Conservation (phyloP, 2,113 vertebrate species). For the Syngnathus scovelli region DNA sequence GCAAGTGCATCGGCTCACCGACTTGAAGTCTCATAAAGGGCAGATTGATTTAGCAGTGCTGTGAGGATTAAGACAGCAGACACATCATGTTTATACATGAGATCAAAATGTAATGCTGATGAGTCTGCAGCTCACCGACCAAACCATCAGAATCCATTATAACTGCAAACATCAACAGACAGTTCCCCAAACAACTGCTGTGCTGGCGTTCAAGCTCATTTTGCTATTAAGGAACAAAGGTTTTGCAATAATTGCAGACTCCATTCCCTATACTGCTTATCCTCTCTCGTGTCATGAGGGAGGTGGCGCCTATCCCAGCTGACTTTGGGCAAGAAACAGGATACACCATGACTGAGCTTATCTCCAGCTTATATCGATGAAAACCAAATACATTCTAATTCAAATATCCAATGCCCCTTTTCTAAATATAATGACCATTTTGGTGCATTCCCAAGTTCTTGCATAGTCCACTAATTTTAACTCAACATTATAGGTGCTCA, state of each 20-base stretch:
- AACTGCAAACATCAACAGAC: conserved; percentile 40
- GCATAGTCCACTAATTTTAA: not conserved
- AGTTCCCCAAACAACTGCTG: conserved; percentile 15
- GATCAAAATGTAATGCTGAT: conserved; percentile 52
- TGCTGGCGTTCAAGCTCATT: conserved; percentile 2
- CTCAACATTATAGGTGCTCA: not conserved
- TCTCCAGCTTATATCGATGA: not conserved
- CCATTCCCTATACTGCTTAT: not conserved
- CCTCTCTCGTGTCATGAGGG: not conserved
- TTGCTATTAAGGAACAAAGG: not conserved
- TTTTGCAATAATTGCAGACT: not conserved
- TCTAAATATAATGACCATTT: not conserved
- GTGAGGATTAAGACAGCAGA: conserved; percentile 47
- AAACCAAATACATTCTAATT: not conserved
- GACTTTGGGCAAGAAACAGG: not conserved
- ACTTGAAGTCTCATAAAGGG: conserved; percentile 41
- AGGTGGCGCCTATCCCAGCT: not conserved
- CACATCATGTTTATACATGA: conserved; percentile 64
- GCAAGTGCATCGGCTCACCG: conserved; percentile 24
- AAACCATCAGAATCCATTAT: conserved; percentile 30
- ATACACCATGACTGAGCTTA: not conserved
- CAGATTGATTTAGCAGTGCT: conserved; percentile 49
- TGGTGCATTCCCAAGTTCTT: not conserved
- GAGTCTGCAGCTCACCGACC: conserved; percentile 29
- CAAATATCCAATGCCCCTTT: not conserved